Evolutionary conservation across 2,113 vertebrate genomes (phyloP).

Genomic region (Psammodynastes pulverulentus): DNA sequence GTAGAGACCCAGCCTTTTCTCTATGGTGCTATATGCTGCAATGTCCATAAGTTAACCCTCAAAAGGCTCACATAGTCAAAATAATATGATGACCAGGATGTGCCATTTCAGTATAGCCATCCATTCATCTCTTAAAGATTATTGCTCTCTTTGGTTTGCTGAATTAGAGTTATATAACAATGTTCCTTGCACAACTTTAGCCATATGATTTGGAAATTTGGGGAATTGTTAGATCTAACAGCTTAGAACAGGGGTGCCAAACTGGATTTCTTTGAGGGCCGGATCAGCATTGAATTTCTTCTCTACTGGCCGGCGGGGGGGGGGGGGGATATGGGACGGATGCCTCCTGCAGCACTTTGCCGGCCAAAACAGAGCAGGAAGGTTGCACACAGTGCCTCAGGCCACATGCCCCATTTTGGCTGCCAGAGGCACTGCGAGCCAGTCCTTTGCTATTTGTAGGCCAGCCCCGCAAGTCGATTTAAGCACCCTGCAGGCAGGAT

Average conservation of each 20-base stretch:
- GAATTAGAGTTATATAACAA: accelerated
- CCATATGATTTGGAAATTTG: background rate
- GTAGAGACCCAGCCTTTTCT: background rate
- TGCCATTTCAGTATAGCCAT: background rate
- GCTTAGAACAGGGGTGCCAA: background rate
- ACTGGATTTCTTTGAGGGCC: too few relatives aligned
- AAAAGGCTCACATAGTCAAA: background rate
- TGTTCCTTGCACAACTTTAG: background rate
- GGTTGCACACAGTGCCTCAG: too few relatives aligned
- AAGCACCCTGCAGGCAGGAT: too few relatives aligned
- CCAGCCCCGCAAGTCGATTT: too few relatives aligned
- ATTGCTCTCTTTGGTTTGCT: background rate
- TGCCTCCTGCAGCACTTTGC: too few relatives aligned
- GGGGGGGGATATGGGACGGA: too few relatives aligned
- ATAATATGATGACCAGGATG: background rate
- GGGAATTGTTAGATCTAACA: background rate
- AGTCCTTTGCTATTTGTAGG: too few relatives aligned
- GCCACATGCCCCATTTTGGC: too few relatives aligned
- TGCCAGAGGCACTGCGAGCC: too few relatives aligned
- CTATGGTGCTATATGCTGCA: background rate
- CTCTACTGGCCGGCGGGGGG: too few relatives aligned
- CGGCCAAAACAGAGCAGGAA: too few relatives aligned
- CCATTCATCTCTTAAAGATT: background rate
- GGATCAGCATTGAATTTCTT: too few relatives aligned
- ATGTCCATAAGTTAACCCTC: accelerated